Evolutionary conservation across 2,888 invertebrate genomes (phyloP).

Genomic region (Zelleria hepariella): DNA sequence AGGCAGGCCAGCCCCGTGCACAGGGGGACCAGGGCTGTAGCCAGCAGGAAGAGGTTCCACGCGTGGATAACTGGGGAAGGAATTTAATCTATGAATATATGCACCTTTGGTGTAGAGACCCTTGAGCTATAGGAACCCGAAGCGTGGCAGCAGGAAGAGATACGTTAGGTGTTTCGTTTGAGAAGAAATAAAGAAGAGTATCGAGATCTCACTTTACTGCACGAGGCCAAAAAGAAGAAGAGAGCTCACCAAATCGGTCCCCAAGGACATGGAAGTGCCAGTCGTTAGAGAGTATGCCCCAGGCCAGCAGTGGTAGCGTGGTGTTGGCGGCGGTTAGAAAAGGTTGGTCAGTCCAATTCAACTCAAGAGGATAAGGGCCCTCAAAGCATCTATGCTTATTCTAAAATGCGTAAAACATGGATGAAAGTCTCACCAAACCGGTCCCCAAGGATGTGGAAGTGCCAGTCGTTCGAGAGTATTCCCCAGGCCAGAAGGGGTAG

Average conservation of each 20-base stretch:
- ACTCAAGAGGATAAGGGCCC: too few species aligned
- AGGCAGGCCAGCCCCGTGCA: conserved; percentile 74
- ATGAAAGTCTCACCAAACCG: conserved; percentile 29
- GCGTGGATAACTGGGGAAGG: conserved; percentile 63
- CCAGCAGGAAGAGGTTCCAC: conserved; percentile 75
- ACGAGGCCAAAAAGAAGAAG: too few species aligned
- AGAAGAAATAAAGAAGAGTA: too few species aligned
- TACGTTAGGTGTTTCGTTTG: too few species aligned
- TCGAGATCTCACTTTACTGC: too few species aligned
- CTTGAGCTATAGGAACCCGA: too few species aligned
- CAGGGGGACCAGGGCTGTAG: conserved; percentile 76
- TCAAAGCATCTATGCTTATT: too few species aligned
- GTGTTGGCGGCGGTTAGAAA: conserved; percentile 77
- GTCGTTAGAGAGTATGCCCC: conserved; percentile 76
- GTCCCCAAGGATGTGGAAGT: conserved; percentile 46
- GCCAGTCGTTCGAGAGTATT: conserved; percentile 75
- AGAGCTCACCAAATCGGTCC: conserved; percentile 33
- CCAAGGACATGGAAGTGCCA: conserved; percentile 59
- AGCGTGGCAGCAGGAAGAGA: too few species aligned
- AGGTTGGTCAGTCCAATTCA: conserved; percentile 76
- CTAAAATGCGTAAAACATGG: too few species aligned
- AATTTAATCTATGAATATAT: neutral
- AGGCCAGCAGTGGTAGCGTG: conserved; percentile 78
- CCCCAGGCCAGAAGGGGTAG: conserved; percentile 81
- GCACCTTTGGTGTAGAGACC: too few species aligned